phyloP scores from a whole-genome alignment of 2,888 invertebrate species.

The Lasioglossum malachurum region DNA sequence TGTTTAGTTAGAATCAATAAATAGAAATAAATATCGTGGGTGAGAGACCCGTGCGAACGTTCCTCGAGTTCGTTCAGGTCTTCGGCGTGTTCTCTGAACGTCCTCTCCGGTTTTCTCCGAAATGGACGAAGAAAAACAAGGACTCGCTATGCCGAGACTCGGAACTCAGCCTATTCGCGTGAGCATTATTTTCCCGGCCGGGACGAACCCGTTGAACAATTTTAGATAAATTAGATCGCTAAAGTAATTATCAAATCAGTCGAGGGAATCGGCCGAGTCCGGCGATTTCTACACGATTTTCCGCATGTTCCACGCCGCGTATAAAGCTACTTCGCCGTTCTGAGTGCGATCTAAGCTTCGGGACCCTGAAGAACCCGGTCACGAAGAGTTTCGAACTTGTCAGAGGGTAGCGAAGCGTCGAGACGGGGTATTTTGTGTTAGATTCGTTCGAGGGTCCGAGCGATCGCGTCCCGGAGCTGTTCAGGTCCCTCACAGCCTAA shows the following conservation, averaged over 20 bases:
- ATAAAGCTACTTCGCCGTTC: slow-evolving; percentile 43
- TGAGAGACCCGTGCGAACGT: slow-evolving; percentile 51
- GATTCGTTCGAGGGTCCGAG: not conserved
- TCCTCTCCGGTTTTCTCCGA: not conserved
- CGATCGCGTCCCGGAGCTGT: not conserved
- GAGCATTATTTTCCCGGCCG: not conserved
- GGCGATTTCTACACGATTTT: slow-evolving; percentile 19
- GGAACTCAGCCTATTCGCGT: slow-evolving; percentile 15
- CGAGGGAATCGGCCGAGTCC: slow-evolving; percentile 15
- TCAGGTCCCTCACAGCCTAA: slow-evolving; percentile 42
- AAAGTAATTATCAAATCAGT: slow-evolving; percentile 10
- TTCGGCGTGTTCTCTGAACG: slow-evolving; percentile 42
- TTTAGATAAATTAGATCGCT: not conserved
- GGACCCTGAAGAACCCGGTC: slow-evolving; percentile 1
- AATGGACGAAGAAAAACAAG: not conserved
- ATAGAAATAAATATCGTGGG: slow-evolving; percentile 68
- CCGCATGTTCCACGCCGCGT: slow-evolving; percentile 27
- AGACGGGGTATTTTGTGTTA: not conserved
- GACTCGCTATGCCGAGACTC: not conserved
- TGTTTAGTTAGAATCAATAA: slow-evolving; percentile 56
- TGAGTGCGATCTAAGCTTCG: slow-evolving; percentile 43
- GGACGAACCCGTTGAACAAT: not conserved
- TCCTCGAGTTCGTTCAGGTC: slow-evolving; percentile 56
- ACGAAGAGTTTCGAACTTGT: not conserved
- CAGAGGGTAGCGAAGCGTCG: not conserved